phyloP scores from a whole-genome alignment of 2,888 invertebrate genomes.

The Neoaliturus tenellus region DNA sequence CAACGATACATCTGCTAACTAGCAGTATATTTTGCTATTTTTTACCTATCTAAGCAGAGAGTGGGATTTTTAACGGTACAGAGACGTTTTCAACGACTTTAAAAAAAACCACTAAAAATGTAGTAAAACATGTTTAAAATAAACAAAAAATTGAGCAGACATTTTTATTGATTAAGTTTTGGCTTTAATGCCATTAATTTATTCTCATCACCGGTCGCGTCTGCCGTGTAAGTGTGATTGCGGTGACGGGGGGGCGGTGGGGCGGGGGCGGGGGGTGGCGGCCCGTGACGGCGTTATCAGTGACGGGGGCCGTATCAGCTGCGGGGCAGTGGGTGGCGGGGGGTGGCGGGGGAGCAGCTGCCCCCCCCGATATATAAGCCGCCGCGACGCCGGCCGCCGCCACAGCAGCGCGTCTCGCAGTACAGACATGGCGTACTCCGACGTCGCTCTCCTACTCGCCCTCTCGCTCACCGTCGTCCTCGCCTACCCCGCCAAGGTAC shows the following conservation, averaged over 20 bases:
- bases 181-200: not conserved
- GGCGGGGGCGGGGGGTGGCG: not conserved
- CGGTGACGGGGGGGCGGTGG: not conserved
- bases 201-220: too few relatives aligned
- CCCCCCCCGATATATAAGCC: slow-evolving; percentile 33
- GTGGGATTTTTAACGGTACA: too few relatives aligned
- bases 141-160: too few relatives aligned
- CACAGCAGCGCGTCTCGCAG: slow-evolving; percentile 24
- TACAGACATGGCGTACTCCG: slow-evolving; percentile 23
- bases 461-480: not conserved
- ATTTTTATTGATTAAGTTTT: too few relatives aligned
- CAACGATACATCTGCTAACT: too few relatives aligned
- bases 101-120: too few relatives aligned
- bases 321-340: not conserved
- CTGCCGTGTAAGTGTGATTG: too few relatives aligned
- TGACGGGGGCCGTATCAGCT: slow-evolving; percentile 14
- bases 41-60: too few relatives aligned
- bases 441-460: slow-evolving; percentile 8
- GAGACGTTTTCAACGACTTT: too few relatives aligned
- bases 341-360: not conserved
- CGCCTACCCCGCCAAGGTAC: slow-evolving; percentile 40
- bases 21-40: too few relatives aligned
- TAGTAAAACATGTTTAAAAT: too few relatives aligned
- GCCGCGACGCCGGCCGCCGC: slow-evolving; percentile 20
- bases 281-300: slow-evolving; percentile 10